These are phyloP conservation scores for Hyposmocoma kahamanoa DNA, from an alignment of 1,140 invertebrate genomes.

Conservation along the genomic window DNA sequence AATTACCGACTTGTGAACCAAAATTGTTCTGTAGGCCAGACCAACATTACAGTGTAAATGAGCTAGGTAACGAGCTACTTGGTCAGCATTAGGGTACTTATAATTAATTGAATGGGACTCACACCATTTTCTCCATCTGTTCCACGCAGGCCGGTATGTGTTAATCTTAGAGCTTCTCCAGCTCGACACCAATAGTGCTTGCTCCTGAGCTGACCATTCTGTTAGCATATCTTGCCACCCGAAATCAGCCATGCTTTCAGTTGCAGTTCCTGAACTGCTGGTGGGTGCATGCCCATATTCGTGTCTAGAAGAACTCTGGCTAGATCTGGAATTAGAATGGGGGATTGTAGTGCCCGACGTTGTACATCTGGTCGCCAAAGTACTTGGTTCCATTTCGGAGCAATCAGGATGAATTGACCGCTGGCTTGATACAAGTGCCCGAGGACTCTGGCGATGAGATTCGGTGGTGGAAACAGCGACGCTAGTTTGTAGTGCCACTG, in stretches of 20 bases:
- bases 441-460: conserved; percentile 21
- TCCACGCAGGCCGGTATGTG: conserved; percentile 8
- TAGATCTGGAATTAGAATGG: conserved; percentile 16
- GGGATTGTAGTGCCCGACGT: conserved; percentile 13
- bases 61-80: conserved; percentile 21
- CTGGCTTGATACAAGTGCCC: conserved; percentile 14
- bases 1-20: conserved; percentile 24
- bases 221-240: conserved; percentile 8
- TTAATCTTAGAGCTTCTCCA: conserved; percentile 10
- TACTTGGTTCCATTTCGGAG: conserved; percentile 25
- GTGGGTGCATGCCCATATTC: conserved; percentile 6
- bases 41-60: conserved; percentile 14
- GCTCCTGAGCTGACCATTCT: conserved; percentile 9
- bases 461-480: conserved; percentile 37
- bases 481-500: not conserved
- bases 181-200: conserved; percentile 1
- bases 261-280: conserved; percentile 1
- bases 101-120: conserved; percentile 7
- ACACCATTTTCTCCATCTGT: conserved; percentile 1
- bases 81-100: conserved; percentile 8
- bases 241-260: conserved; percentile 13
- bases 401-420: conserved; percentile 19
- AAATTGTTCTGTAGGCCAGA: conserved; percentile 21
- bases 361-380: conserved; percentile 26
- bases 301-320: conserved; percentile 16